Percentiles rank a stretch among this genome's conserved stretches.
Evolutionary conservation across 2,888 invertebrate genomes (phyloP).

Genomic region (Mesodorylaimus sp.): DNA sequence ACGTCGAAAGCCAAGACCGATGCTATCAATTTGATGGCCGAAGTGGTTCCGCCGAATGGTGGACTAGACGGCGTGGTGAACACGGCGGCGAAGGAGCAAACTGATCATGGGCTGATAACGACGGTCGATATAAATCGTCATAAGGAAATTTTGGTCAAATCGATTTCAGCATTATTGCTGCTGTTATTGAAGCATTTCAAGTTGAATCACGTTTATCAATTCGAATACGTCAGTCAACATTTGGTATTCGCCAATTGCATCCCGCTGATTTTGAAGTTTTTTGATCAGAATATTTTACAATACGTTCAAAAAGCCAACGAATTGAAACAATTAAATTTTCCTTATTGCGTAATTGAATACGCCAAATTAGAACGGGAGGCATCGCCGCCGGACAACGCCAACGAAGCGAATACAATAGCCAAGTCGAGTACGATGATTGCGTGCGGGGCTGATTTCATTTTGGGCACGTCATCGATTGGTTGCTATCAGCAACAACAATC

Average conservation of each 20-base stretch:
- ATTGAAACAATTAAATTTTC: constrained; percentile 29
- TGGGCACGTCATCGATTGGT: too few relatives aligned
- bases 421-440: background rate
- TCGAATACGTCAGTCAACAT: constrained; percentile 97
- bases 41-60: constrained; percentile 53
- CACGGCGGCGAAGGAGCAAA: background rate
- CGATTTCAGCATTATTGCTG: constrained; percentile 69
- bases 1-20: constrained; percentile 97
- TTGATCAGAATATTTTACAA: constrained; percentile 87
- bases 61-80: background rate
- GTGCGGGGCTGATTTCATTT: too few relatives aligned
- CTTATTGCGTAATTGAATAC: constrained; percentile 21
- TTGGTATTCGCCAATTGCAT: constrained; percentile 97
- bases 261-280: constrained; percentile 88
- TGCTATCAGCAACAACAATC: background rate
- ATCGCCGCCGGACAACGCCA: background rate
- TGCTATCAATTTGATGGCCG: constrained; percentile 92
- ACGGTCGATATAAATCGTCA: constrained; percentile 94
- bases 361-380: constrained; percentile 17
- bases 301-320: constrained; percentile 80
- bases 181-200: constrained; percentile 90
- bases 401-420: background rate
- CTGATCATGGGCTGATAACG: constrained; percentile 34
- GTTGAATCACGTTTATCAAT: constrained; percentile 89
- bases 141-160: constrained; percentile 84